phyloP scores from a whole-genome alignment of 2,113 vertebrate genomes.

The Heloderma charlesbogerti region DNA sequence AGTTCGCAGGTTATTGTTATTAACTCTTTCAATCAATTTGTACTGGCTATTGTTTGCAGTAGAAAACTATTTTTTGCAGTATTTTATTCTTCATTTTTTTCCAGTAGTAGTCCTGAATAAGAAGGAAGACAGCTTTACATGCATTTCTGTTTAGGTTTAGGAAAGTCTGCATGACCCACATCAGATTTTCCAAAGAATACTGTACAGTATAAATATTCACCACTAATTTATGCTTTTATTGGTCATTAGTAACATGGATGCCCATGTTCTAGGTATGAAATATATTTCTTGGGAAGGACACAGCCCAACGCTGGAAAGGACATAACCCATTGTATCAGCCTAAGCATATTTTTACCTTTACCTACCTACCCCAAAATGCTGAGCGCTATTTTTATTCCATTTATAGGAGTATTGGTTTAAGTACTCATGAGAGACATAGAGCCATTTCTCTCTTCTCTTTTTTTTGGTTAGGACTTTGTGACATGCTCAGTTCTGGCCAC shows the following conservation, averaged over 20 bases:
- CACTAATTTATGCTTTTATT: slow-evolving; percentile 17
- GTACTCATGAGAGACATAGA: background rate
- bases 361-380: background rate
- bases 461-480: background rate
- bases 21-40: background rate
- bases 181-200: background rate
- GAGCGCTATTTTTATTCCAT: background rate
- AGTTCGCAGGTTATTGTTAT: background rate
- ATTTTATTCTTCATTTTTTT: background rate
- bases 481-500: background rate
- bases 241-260: background rate
- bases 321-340: background rate
- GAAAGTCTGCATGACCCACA: background rate
- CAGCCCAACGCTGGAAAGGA: background rate
- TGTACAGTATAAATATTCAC: background rate
- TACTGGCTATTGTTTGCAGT: background rate
- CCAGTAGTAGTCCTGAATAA: background rate
- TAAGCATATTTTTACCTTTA: background rate
- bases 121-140: background rate
- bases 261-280: slow-evolving; percentile 31
- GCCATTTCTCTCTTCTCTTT: background rate
- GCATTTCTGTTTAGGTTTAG: background rate
- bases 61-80: background rate
- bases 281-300: slow-evolving; percentile 15
- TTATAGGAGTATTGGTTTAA: background rate